These are phyloP conservation scores for Enteromius mattozi DNA, from an alignment of 2,797 vertebrate genomes.

Conservation along the genomic window DNA sequence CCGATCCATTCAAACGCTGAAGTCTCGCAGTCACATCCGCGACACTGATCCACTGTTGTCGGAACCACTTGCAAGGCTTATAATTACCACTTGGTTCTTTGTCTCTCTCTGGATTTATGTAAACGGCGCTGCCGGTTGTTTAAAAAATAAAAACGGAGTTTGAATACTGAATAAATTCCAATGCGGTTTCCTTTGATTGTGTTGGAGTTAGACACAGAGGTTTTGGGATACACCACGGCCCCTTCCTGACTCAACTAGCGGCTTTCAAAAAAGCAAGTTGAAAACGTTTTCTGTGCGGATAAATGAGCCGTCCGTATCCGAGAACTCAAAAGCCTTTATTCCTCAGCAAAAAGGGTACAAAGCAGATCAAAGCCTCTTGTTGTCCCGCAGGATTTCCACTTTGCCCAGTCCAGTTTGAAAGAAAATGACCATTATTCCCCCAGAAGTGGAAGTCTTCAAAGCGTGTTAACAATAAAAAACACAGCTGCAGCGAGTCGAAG, in stretches of 20 bases:
- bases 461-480: slow-evolving; percentile 24
- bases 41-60: slow-evolving; percentile 10
- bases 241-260: slow-evolving; percentile 35
- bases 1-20: slow-evolving; percentile 31
- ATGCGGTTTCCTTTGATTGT: slow-evolving; percentile 4
- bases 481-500: slow-evolving; percentile 23
- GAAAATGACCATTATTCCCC: slow-evolving; percentile 55
- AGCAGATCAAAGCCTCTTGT: slow-evolving; percentile 17
- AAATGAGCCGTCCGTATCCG: slow-evolving; percentile 12
- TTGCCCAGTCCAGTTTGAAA: slow-evolving; percentile 45
- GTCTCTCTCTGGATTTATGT: slow-evolving; percentile 27
- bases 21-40: slow-evolving; percentile 42
- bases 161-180: slow-evolving; percentile 25
- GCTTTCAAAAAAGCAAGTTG: slow-evolving; percentile 39
- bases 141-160: background rate
- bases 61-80: slow-evolving; percentile 18
- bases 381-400: slow-evolving; percentile 40
- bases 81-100: slow-evolving; percentile 36
- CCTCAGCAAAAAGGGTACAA: slow-evolving; percentile 6
- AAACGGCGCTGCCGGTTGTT: background rate
- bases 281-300: slow-evolving; percentile 26
- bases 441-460: slow-evolving; percentile 37
- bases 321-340: background rate
- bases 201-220: slow-evolving; percentile 8
- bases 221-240: slow-evolving; percentile 4